Evolutionary conservation across 2,113 vertebrate species (phyloP).

Genomic region (Nannobrachium achirus): DNA sequence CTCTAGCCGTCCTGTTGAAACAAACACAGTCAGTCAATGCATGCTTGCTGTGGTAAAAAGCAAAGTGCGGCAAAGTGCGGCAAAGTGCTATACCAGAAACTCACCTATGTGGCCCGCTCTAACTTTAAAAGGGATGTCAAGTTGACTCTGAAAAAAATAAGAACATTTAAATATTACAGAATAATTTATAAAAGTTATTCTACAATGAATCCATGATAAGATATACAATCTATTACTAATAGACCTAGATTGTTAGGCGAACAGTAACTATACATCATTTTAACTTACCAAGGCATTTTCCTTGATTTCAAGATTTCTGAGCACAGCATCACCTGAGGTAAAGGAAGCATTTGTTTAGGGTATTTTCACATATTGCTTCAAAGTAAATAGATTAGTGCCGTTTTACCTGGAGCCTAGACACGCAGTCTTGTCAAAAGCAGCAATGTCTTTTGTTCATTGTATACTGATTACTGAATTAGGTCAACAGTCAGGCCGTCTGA

Average conservation of each 20-base stretch:
- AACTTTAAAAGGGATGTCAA: conserved; percentile 98
- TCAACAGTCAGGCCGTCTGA: not conserved
- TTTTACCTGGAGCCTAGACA: not conserved
- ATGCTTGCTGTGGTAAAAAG: not conserved
- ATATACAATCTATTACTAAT: not conserved
- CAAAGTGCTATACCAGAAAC: conserved; percentile 29
- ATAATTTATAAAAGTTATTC: conserved; percentile 1
- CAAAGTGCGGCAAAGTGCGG: not conserved
- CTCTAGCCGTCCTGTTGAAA: conserved; percentile 85
- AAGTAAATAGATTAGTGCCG: not conserved
- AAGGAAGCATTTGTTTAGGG: conserved; percentile 10
- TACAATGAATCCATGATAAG: not conserved
- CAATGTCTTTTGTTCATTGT: not conserved
- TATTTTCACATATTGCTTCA: not conserved
- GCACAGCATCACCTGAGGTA: conserved; percentile 86
- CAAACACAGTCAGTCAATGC: conserved; percentile 36
- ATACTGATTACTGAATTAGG: conserved; percentile 4
- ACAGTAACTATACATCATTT: not conserved
- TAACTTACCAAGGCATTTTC: conserved; percentile 96
- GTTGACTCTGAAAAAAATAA: conserved; percentile 85
- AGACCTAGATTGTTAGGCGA: not conserved
- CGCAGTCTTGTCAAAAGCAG: not conserved
- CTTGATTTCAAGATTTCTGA: conserved; percentile 96
- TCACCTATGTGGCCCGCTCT: conserved; percentile 96
- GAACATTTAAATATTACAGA: not conserved